These are phyloP conservation scores for Agrotis clavis DNA, from an alignment of 2,888 invertebrate species.

Conservation along the genomic window DNA sequence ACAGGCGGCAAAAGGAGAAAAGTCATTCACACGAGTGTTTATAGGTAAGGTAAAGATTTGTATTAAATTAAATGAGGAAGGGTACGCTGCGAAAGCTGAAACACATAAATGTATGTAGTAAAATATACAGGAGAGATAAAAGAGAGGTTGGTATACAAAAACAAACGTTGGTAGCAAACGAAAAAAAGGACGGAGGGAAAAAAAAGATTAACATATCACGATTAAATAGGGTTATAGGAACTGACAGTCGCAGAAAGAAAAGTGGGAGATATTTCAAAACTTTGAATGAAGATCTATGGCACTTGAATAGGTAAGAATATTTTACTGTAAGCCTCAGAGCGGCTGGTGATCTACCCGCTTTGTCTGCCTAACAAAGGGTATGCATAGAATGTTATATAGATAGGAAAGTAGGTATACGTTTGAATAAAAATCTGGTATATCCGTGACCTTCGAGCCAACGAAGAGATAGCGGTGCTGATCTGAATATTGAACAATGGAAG, in stretches of 20 bases:
- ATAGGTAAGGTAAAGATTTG: slow-evolving; percentile 35
- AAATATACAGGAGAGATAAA: slow-evolving; percentile 16
- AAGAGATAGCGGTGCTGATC: slow-evolving; percentile 18
- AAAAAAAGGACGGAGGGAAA: background rate
- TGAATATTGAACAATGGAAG: slow-evolving; percentile 39
- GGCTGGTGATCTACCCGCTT: slow-evolving; percentile 35
- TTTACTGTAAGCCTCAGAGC: slow-evolving; percentile 26
- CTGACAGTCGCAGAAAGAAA: slow-evolving; percentile 40
- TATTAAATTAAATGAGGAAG: slow-evolving; percentile 38
- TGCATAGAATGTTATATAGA: slow-evolving; percentile 29
- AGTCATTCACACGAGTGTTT: slow-evolving; percentile 21
- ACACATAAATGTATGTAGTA: background rate
- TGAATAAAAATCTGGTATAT: slow-evolving; percentile 40
- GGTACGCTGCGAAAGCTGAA: slow-evolving; percentile 13
- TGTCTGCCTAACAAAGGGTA: slow-evolving; percentile 43
- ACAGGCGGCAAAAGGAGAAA: slow-evolving; percentile 1
- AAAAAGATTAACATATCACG: slow-evolving; percentile 43
- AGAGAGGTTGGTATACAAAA: slow-evolving; percentile 10
- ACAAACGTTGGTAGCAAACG: slow-evolving; percentile 21
- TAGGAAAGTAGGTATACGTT: slow-evolving; percentile 1
- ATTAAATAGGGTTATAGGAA: slow-evolving; percentile 31
- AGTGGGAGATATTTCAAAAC: slow-evolving; percentile 38
- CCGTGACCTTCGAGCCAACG: slow-evolving; percentile 24
- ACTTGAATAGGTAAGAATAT: slow-evolving; percentile 31
- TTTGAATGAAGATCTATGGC: slow-evolving; percentile 42